Conservation (phyloP, 2,888 invertebrate species). For the Lapara coniferarum region DNA sequence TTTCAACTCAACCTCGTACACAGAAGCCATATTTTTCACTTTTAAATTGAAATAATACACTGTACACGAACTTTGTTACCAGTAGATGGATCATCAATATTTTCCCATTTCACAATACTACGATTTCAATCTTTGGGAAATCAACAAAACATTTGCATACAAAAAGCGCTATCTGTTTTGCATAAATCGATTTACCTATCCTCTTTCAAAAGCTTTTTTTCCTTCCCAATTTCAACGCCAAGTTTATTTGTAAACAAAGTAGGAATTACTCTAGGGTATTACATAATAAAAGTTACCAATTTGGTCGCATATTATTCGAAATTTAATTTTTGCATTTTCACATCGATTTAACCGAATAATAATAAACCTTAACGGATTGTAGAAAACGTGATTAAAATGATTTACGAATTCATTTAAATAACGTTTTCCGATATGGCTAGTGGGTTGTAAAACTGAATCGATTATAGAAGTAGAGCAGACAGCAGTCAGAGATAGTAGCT, state of each 20-base stretch:
- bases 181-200: constrained; percentile 83
- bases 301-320: constrained; percentile 64
- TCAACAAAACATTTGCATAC: constrained; percentile 81
- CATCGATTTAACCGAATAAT: constrained; percentile 13
- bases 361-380: constrained; percentile 32
- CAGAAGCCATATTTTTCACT: constrained; percentile 40
- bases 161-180: constrained; percentile 82
- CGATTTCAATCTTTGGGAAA: constrained; percentile 80
- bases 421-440: constrained; percentile 8
- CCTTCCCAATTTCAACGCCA: constrained; percentile 77
- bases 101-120: constrained; percentile 72
- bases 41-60: constrained; percentile 49
- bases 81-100: constrained; percentile 66
- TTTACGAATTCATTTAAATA: constrained; percentile 13
- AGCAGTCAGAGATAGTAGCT: constrained; percentile 43
- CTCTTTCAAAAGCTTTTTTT: constrained; percentile 80
- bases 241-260: constrained; percentile 82
- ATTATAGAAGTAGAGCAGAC: constrained; percentile 47
- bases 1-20: constrained; percentile 26
- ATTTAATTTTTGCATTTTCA: constrained; percentile 49
- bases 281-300: constrained; percentile 76
- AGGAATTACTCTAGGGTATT: constrained; percentile 79
- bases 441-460: constrained; percentile 38
- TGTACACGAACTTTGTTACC: constrained; percentile 50
- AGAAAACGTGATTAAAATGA: constrained; percentile 38